These are phyloP conservation scores for Smutsia temminckii DNA, from an alignment of 2,797 vertebrate genomes.

Conservation along the genomic window DNA sequence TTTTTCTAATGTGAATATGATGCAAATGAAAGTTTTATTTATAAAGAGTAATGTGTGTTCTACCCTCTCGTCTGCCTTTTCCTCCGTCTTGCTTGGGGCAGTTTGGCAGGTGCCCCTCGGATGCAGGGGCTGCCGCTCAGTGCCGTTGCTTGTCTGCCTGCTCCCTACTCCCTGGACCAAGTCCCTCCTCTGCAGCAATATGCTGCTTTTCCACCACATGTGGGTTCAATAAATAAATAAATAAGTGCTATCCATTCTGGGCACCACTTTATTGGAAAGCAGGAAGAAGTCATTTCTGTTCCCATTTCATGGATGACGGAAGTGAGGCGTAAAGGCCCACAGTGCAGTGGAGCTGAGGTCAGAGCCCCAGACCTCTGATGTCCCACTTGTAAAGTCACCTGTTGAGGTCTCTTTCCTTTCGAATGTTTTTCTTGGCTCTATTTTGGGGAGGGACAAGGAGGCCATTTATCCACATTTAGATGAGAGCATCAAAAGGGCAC, in stretches of 20 bases:
- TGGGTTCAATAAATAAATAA: slow-evolving; percentile 21
- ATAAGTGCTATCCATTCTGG: background rate
- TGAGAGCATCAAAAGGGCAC: background rate
- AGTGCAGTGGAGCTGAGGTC: background rate
- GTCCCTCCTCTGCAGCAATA: background rate
- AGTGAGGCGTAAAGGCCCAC: background rate
- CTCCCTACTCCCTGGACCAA: fast-evolving
- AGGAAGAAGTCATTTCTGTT: background rate
- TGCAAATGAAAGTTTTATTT: slow-evolving; percentile 79
- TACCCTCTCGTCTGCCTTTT: slow-evolving; percentile 64
- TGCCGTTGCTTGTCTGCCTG: background rate
- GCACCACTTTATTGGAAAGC: background rate
- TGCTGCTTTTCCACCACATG: slow-evolving; percentile 53
- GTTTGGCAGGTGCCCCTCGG: no score
- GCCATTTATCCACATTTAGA: background rate
- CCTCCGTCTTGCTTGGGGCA: slow-evolving; percentile 65
- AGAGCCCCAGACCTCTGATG: fast-evolving
- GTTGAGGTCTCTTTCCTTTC: fast-evolving
- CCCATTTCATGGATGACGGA: background rate
- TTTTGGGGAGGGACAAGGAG: background rate
- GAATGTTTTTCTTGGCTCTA: background rate
- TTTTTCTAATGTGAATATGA: slow-evolving; percentile 84
- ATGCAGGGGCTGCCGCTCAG: background rate
- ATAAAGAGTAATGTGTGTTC: slow-evolving; percentile 77
- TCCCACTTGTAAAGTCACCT: background rate